A percentile compares a stretch with the other conserved stretches of the same genome.
Conservation (phyloP, 2,797 vertebrate genomes). For the Bradypodion pumilum region DNA sequence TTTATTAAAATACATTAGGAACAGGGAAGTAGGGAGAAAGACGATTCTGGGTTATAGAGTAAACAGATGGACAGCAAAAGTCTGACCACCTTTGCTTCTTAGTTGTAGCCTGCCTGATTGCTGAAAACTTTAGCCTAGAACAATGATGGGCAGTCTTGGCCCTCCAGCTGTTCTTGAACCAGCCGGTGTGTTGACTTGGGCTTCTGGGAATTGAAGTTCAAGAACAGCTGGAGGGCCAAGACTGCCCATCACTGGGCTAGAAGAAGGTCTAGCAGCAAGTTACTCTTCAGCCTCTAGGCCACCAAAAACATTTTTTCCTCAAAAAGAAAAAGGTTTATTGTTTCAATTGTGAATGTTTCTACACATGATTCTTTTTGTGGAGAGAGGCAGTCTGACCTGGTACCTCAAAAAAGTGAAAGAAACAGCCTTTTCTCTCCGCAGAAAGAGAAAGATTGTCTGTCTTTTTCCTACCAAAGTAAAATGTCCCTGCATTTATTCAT, state of each 20-base stretch:
- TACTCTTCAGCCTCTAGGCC: conserved; percentile 66
- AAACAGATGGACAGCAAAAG: conserved; percentile 41
- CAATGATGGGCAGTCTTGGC: too few relatives aligned
- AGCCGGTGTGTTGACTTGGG: too few relatives aligned
- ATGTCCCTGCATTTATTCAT: neutral
- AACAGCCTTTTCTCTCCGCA: conserved; percentile 5
- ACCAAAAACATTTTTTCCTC: conserved; percentile 78
- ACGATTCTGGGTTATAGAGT: conserved; percentile 38
- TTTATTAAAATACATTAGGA: conserved; percentile 9
- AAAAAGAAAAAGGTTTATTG: conserved; percentile 78
- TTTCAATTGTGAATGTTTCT: conserved; percentile 73
- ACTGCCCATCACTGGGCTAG: too few relatives aligned
- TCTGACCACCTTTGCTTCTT: conserved; percentile 27
- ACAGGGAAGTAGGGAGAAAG: neutral
- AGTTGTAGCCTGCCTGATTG: conserved; percentile 57
- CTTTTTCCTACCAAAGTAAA: neutral
- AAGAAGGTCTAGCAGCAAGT: conserved; percentile 63
- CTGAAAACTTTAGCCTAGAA: conserved; percentile 56
- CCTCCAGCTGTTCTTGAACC: too few relatives aligned
- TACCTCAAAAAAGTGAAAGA: conserved; percentile 30
- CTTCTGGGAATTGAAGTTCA: too few relatives aligned
- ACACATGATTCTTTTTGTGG: conserved; percentile 71
- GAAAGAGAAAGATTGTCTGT: neutral
- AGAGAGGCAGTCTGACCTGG: conserved; percentile 51
- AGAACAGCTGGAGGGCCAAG: too few relatives aligned